Evolutionary conservation across 2,797 vertebrate species (phyloP).

Genomic region (Brachyrhaphis roseni): DNA sequence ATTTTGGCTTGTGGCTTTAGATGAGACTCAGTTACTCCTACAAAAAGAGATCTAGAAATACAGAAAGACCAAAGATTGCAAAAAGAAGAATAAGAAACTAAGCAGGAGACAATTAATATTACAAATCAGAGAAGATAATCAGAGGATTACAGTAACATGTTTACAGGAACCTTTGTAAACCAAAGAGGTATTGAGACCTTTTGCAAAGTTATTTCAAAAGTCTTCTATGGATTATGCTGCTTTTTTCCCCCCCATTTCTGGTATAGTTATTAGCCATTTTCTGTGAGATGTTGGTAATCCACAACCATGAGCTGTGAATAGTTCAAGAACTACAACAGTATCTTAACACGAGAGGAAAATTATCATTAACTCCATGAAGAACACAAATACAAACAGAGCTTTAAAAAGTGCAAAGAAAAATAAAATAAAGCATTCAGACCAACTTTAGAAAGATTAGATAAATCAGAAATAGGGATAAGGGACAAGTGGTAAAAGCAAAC

Average conservation of each 20-base stretch:
- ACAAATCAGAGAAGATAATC: conserved; percentile 55
- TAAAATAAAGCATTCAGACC: no score
- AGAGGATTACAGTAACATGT: conserved; percentile 45
- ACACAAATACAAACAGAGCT: background rate
- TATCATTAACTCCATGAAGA: background rate
- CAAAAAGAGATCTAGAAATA: conserved; percentile 23
- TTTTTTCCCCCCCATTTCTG: background rate
- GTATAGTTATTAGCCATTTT: background rate
- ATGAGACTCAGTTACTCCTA: conserved; percentile 35
- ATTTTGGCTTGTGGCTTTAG: conserved; percentile 45
- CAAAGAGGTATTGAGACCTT: conserved; percentile 6
- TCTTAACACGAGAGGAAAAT: background rate
- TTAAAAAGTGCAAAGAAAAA: background rate
- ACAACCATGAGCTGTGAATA: background rate
- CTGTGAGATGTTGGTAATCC: background rate
- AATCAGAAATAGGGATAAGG: no score
- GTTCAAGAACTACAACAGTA: background rate
- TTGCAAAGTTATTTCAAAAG: background rate
- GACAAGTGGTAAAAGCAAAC: no score
- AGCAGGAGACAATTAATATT: conserved; percentile 13
- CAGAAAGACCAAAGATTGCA: conserved; percentile 1
- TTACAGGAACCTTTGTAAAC: conserved; percentile 37
- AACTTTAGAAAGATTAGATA: no score
- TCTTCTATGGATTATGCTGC: background rate
- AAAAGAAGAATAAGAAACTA: conserved; percentile 20